Base-by-base conservation (phyloP, 2,797 vertebrate species). In the Melanotaenia parkinsoni region DNA sequence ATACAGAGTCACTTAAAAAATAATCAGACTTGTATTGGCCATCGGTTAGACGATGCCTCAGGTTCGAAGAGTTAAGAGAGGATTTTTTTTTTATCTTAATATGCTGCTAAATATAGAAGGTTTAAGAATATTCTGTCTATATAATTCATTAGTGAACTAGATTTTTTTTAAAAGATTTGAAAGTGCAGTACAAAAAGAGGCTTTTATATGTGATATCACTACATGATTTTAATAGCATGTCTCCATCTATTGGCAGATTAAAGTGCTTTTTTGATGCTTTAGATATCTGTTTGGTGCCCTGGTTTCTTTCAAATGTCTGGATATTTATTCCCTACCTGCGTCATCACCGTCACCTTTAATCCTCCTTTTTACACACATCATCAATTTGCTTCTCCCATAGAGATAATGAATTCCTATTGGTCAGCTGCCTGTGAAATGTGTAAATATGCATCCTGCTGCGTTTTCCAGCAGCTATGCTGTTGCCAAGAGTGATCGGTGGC, bases 161-260 rank as follows among this genome's bases (percentile, higher is more conserved):
- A 72, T 81, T 5, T 5, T 72, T 80, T n/a, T 5, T 54, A 26
- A 53, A 76, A 75, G 18, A 70, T 71, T 67, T 80, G 1, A 63
- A 63, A 69, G 61, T 8, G 40, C 32, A 24, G 1, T 12, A 4
- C 62, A 63, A 67, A 71, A 72, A 72, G 20, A 30, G 13, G 67
- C 45, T 60, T 72, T 71, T 62, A 58, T 37, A 53, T 69, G 50
- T 67, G 54, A 32, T 80, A 45, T 79, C 68, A 28, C 59, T 11
- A 30, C 45, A 56, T 79, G 77, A 74, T 61, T 77, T 77, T 77
- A 75, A 88, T 77, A 85, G 66, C 76, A 77, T 33, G 43, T 47
- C 37, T 84, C 37, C 18, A 53, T 85, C 83, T 80, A 86, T 76
- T 83, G 67, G 40, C 65, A 81, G 77, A 89, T 86, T 76, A 77